phyloP scores from a whole-genome alignment of 2,888 invertebrate species.

The Aphidoletes aphidimyza region DNA sequence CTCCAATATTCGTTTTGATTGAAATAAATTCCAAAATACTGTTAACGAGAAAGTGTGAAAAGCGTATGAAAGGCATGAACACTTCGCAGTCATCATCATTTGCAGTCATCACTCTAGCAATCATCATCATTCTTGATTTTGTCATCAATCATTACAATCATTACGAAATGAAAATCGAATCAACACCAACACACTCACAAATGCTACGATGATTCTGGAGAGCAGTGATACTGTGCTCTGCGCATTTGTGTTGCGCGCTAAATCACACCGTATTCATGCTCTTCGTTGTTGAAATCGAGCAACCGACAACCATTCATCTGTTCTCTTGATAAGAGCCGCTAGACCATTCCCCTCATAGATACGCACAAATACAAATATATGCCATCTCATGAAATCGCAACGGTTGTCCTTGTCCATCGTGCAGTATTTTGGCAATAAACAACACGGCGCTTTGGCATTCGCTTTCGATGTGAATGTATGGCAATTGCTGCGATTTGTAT shows the following conservation, averaged over 20 bases:
- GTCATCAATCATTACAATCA: not conserved
- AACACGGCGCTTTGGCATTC: not conserved
- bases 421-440: not conserved
- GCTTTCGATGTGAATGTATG: not conserved
- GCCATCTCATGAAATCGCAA: not conserved
- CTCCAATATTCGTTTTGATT: not conserved
- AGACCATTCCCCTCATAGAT: not conserved
- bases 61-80: not conserved
- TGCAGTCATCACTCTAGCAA: not conserved
- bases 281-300: not conserved
- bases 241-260: not conserved
- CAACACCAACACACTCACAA: not conserved
- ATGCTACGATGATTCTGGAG: not conserved
- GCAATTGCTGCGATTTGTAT: not conserved
- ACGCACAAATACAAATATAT: slow-evolving; percentile 18
- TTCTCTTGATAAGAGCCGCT: slow-evolving; percentile 32
- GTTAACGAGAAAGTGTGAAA: not conserved
- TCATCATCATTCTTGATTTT: not conserved
- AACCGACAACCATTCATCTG: not conserved
- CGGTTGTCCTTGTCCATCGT: not conserved
- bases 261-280: not conserved
- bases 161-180: not conserved
- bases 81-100: not conserved
- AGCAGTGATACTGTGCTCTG: not conserved
- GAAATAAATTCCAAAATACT: not conserved